Percentiles rank a stretch among this genome's conserved stretches.
Evolutionary conservation across 1,140 invertebrate species (phyloP).

Genomic region (Trichonephila clavata): DNA sequence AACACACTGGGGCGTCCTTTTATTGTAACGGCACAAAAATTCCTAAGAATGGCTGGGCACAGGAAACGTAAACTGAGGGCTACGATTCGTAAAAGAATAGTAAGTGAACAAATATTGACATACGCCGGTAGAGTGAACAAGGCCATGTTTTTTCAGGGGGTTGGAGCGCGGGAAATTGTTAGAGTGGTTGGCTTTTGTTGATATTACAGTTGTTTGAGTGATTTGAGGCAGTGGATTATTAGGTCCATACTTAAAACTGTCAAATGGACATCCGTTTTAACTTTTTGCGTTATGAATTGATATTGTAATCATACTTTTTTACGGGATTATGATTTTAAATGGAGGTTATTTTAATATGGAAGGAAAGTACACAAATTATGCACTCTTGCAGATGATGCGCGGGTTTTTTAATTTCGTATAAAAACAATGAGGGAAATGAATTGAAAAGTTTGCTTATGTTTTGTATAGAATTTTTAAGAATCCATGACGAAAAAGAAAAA

Average conservation of each 20-base stretch:
- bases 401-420: no score
- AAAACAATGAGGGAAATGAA: no score
- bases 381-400: not conserved
- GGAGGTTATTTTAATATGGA: not conserved
- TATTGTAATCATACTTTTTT: not conserved
- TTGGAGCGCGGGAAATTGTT: not conserved
- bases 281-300: conserved; percentile 2
- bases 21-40: not conserved
- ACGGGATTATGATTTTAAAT: not conserved
- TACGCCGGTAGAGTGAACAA: conserved; percentile 44
- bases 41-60: not conserved
- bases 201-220: conserved; percentile 16
- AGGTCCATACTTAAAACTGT: conserved; percentile 25
- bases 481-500: no score
- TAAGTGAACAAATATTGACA: conserved; percentile 64
- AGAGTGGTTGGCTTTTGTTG: conserved; percentile 28
- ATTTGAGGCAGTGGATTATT: conserved; percentile 54
- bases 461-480: no score
- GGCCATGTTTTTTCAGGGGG: conserved; percentile 30
- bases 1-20: not conserved
- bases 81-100: conserved; percentile 4
- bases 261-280: conserved; percentile 19
- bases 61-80: conserved; percentile 25
- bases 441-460: no score
- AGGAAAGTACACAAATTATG: not conserved